phyloP scores from a whole-genome alignment of 2,797 vertebrate genomes.

The Pygocentrus nattereri region DNA sequence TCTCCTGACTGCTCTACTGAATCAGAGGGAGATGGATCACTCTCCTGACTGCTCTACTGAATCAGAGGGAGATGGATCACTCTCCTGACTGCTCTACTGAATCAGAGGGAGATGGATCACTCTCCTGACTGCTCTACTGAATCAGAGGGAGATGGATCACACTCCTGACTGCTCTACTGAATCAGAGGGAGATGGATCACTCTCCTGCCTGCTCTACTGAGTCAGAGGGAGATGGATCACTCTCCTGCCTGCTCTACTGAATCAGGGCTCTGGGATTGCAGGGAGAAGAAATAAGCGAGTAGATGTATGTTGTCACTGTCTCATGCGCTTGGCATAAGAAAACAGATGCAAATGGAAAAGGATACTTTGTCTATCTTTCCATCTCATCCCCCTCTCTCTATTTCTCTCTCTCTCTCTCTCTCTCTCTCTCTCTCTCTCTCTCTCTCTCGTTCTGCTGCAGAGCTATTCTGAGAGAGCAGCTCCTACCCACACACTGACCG shows the following conservation, averaged over 20 bases:
- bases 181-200: no score
- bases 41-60: no score
- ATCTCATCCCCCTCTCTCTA: slow-evolving; percentile 13
- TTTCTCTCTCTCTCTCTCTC: slow-evolving; percentile 52
- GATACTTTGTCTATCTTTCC: slow-evolving; percentile 38
- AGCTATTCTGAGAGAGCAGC: slow-evolving; percentile 70
- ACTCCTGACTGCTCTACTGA: no score
- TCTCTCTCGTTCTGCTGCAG: slow-evolving; percentile 64
- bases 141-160: no score
- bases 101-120: no score
- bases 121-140: no score
- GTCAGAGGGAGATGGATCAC: no score
- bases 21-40: no score
- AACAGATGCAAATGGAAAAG: slow-evolving; percentile 18
- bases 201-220: no score
- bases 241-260: slow-evolving; percentile 5
- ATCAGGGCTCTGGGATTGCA: slow-evolving; percentile 5
- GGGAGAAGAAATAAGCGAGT: slow-evolving; percentile 15
- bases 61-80: no score
- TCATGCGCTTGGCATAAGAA: neutral
- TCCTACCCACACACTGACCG: slow-evolving; percentile 69
- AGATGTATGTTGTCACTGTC: neutral
- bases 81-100: no score
- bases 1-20: no score
- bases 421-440: slow-evolving; percentile 10